These are phyloP conservation scores for Hyalella azteca DNA, from an alignment of 2,888 invertebrate genomes.

Conservation along the genomic window DNA sequence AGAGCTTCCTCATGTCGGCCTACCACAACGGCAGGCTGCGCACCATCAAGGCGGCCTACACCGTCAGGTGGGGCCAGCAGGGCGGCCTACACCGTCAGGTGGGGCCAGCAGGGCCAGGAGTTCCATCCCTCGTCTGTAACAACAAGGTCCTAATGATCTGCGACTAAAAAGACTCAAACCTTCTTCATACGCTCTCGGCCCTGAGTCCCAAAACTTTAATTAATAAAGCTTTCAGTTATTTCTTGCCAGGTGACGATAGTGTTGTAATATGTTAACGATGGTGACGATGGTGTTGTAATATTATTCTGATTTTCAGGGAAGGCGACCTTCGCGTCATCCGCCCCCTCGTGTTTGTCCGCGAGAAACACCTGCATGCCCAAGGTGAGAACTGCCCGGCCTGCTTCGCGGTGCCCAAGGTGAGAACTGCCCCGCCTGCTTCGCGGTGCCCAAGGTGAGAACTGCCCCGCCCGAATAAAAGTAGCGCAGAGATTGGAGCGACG, in stretches of 20 bases:
- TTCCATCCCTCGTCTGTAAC: no score
- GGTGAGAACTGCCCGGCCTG: slow-evolving; percentile 76
- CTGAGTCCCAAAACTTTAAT: no score
- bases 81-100: no score
- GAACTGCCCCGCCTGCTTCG: slow-evolving; percentile 68
- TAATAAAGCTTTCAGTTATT: no score
- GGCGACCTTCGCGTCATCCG: slow-evolving; percentile 81
- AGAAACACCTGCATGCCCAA: slow-evolving; percentile 76
- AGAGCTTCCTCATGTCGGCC: slow-evolving; percentile 80
- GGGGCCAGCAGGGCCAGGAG: no score
- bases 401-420: slow-evolving; percentile 69
- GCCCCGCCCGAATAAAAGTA: no score
- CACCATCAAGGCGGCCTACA: slow-evolving; percentile 80
- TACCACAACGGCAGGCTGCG: slow-evolving; percentile 80
- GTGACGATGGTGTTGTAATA: neutral
- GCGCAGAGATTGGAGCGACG: no score
- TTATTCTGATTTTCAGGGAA: slow-evolving; percentile 69
- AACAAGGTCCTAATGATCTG: no score
- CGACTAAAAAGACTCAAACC: no score
- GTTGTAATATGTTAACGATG: no score
- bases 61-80: slow-evolving; percentile 73
- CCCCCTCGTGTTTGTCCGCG: slow-evolving; percentile 85
- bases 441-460: slow-evolving; percentile 67
- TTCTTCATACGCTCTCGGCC: no score
- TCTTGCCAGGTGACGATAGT: no score